Base-by-base conservation (phyloP, 2,888 invertebrate species). In the Caenorhabditis sulstoni region DNA sequence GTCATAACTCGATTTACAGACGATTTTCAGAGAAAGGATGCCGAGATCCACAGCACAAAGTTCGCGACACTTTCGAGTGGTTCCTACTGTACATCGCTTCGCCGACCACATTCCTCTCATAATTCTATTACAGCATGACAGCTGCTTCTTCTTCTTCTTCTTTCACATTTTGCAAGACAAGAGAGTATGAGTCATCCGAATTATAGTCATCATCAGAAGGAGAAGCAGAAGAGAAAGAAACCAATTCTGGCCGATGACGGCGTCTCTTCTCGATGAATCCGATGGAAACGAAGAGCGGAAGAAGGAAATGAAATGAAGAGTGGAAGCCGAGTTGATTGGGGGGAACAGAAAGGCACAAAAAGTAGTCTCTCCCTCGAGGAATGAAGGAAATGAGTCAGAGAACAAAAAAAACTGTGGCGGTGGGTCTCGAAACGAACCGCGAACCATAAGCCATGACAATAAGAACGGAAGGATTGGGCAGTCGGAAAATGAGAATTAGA, bases 151-250 rank as follows among this genome's bases (percentile, higher is more conserved):
- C 29, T 29, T 29, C 29, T 29, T 29, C 29, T 29, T 29, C n/a
- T 37, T 37, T 5, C 41, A 11, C 14, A 14, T 8, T 3, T 66
- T 66, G 57, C 66, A 66, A 45, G 22, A 58, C 12, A 11, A 39
- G 37, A 37, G 7, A 37, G 37, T 53, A 39, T 68, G 68, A 68
- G 59, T 68, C 68, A 68, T 22, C 68, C n/a, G 29, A 68, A 59
- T 52, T 68, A 52, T 53, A 29, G 29, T 68, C 59, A 29, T 58
- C 23, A 49, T 67, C 57, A 67, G 58, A 37, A 45, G 23, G 41
- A 53, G 66, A 66, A 39, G 49, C 12, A 71, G 5, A 37, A 49
- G n/a, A 35, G 61, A 23, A 37, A n/a, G 20, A 49, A 22, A 61
- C 47, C 29, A 29, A 29, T 29, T 29, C 29, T 29, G 3, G 29